phyloP scores from a whole-genome alignment of 1,140 invertebrate genomes.

The Eupeodes corollae region DNA sequence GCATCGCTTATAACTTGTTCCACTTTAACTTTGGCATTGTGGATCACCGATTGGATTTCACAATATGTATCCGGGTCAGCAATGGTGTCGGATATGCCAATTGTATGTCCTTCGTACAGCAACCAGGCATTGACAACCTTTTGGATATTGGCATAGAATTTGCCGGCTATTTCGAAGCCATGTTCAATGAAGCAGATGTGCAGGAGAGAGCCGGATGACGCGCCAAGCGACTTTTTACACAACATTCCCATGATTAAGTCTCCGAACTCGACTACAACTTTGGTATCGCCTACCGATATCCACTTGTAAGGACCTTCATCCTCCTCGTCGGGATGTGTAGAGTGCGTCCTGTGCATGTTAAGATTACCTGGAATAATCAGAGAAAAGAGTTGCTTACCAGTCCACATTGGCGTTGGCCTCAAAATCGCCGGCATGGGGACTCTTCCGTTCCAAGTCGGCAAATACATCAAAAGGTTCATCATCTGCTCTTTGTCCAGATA shows the following conservation, averaged over 20 bases:
- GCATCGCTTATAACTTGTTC: slow-evolving; percentile 98
- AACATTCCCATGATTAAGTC: slow-evolving; percentile 91
- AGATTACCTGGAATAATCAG: slow-evolving; percentile 96
- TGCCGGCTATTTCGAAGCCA: slow-evolving; percentile 85
- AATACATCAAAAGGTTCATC: slow-evolving; percentile 95
- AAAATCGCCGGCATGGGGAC: slow-evolving; percentile 94
- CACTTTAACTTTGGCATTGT: slow-evolving; percentile 95
- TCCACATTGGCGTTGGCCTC: slow-evolving; percentile 95
- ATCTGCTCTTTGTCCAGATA: slow-evolving; percentile 93
- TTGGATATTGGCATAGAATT: slow-evolving; percentile 96
- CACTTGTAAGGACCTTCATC: slow-evolving; percentile 95
- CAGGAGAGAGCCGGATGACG: slow-evolving; percentile 84
- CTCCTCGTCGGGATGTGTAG: slow-evolving; percentile 97
- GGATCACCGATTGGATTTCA: slow-evolving; percentile 93
- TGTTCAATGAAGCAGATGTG: slow-evolving; percentile 94
- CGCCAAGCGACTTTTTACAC: slow-evolving; percentile 93
- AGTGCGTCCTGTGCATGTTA: slow-evolving; percentile 91
- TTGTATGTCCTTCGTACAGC: slow-evolving; percentile 88
- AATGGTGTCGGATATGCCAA: slow-evolving; percentile 99
- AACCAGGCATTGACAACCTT: slow-evolving; percentile 97
- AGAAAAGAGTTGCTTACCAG: slow-evolving; percentile 92
- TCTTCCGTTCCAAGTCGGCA: slow-evolving; percentile 96
- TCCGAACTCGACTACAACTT: slow-evolving; percentile 94
- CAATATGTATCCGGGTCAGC: slow-evolving; percentile 94
- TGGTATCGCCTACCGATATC: slow-evolving; percentile 97